Base-by-base conservation (phyloP, 2,113 vertebrate species). In the Axis porcinus region DNA sequence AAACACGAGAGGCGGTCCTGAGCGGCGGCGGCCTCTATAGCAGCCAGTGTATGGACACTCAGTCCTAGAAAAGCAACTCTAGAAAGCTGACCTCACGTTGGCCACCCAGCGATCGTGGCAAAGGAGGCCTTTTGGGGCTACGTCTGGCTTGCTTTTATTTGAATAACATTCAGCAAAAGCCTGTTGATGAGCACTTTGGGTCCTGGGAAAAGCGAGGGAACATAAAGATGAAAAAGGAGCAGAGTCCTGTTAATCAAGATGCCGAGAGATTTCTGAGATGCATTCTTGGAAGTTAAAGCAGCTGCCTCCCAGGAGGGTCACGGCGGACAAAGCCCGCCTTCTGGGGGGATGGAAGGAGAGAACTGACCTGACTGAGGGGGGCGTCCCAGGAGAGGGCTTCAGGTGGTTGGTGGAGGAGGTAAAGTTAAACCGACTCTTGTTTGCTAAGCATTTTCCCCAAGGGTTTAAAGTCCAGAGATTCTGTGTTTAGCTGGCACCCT, bases 281-380 rank as follows among this genome's bases (percentile, higher is more conserved):
- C 0, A 1, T 19, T 2, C 28, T 2, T 4, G 0, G 45, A 36
- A 40, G 36, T 27, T 30, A 23, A 2, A 9, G 47, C 7, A 45
- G 43, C 15, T 36, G 19, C 0, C 2, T 14, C 7, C 30, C 28
- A 47, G 45, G 14, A 45, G 23, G 82, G 47, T 8, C 4, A 0
- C 0, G 3, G 47, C 4, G 1, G 2, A 52, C 14, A 21, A 78
- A 45, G 15, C 28, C 28, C 4, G 16, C 36, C 21, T 10, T 16
- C 30, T 1, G 14, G 1, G 9, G 28, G 50, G 14, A 5, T 2
- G 1, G 33, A 5, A 43, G 7, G 23, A 36, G 36, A 60, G 30
- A 45, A 33, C 1, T 11, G 17, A 14, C 4, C 3, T 1, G 1
- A 1, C 0, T 12, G 5, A 33, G 3, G 9, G 17, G 17, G n/a